A percentile compares a stretch with the other conserved stretches of the same genome.
Conservation (phyloP, 1,140 invertebrate species). For the Hyles vespertilio region DNA sequence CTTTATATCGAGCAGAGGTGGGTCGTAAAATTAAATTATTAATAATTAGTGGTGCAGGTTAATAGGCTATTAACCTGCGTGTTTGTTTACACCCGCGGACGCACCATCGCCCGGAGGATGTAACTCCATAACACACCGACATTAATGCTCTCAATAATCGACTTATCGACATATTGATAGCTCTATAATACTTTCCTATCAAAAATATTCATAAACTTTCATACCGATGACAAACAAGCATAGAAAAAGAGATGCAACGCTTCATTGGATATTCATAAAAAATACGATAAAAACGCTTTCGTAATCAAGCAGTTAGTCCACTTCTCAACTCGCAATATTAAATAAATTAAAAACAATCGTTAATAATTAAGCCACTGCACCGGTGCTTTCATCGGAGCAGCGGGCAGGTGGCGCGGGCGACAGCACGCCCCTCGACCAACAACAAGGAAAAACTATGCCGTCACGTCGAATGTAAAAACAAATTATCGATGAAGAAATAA, state of each 20-base stretch:
- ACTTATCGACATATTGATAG: slow-evolving; percentile 20
- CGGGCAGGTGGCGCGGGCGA: slow-evolving; percentile 44
- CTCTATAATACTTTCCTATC: background rate
- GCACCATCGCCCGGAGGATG: slow-evolving; percentile 19
- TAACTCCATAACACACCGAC: slow-evolving; percentile 23
- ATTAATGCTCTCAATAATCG: slow-evolving; percentile 22
- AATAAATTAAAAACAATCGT: slow-evolving; percentile 62
- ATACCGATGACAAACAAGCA: slow-evolving; percentile 27
- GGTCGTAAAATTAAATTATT: slow-evolving; percentile 59
- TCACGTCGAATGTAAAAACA: slow-evolving; percentile 67
- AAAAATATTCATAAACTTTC: slow-evolving; percentile 19
- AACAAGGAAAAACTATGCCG: slow-evolving; percentile 53
- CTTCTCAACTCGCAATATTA: slow-evolving; percentile 66
- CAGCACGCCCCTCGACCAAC: slow-evolving; percentile 22
- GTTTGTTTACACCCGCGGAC: slow-evolving; percentile 26
- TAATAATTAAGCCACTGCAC: slow-evolving; percentile 59
- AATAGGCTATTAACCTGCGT: slow-evolving; percentile 48
- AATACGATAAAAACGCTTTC: slow-evolving; percentile 64
- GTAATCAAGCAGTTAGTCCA: slow-evolving; percentile 70
- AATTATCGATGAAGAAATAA: slow-evolving; percentile 69
- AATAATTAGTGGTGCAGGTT: slow-evolving; percentile 51
- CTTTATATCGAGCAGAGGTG: slow-evolving; percentile 48
- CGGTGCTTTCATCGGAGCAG: slow-evolving; percentile 50
- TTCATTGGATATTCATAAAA: slow-evolving; percentile 51
- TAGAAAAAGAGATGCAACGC: slow-evolving; percentile 52